Percentiles rank a stretch among this genome's conserved stretches.
phyloP scores from a whole-genome alignment of 2,797 vertebrate species.

The Acridotheres tristis region DNA sequence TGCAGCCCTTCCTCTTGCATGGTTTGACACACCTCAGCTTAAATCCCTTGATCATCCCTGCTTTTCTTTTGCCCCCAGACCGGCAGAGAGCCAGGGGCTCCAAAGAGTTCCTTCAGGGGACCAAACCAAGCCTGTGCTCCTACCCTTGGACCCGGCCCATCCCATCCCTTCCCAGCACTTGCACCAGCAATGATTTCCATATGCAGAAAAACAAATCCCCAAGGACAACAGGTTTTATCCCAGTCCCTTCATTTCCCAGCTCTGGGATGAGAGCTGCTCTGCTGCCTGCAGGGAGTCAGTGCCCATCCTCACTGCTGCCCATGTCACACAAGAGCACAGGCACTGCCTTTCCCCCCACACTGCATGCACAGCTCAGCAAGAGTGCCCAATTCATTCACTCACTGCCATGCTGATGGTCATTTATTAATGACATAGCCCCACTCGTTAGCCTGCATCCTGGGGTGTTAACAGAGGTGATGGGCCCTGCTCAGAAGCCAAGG shows the following conservation, averaged over 20 bases:
- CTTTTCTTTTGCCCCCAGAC: background rate
- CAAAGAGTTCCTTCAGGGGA: accelerated
- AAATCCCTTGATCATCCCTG: background rate
- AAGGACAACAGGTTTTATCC: background rate
- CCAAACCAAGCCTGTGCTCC: background rate
- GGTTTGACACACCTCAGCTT: background rate
- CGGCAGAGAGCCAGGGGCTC: background rate
- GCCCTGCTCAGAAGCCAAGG: background rate
- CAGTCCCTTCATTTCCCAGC: background rate
- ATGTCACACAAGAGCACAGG: accelerated
- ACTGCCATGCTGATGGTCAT: accelerated
- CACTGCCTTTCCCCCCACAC: background rate
- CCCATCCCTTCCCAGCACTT: background rate
- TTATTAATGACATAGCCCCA: background rate
- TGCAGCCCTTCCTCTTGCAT: background rate
- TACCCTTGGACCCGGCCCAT: background rate
- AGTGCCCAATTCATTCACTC: accelerated
- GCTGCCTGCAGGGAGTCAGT: background rate
- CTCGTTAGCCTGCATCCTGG: background rate
- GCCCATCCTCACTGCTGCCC: background rate
- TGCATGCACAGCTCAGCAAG: background rate
- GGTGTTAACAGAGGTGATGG: background rate
- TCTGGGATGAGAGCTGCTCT: background rate
- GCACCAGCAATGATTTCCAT: background rate
- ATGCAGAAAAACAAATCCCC: background rate